phyloP scores from a whole-genome alignment of 2,797 vertebrate species.

The Xiphorhynchus erythropygius region DNA sequence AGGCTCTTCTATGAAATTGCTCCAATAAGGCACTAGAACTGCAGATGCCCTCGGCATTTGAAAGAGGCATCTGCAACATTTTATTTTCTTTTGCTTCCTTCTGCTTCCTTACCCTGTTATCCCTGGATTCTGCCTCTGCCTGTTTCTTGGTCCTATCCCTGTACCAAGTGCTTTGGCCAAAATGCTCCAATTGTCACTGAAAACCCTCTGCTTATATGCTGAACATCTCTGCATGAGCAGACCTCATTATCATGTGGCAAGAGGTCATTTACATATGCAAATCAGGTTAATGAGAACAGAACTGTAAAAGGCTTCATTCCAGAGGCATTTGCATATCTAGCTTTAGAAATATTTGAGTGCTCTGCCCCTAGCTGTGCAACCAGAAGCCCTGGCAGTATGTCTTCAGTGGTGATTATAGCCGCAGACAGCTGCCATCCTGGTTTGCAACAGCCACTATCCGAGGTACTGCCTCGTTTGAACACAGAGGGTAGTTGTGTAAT shows the following conservation, averaged over 20 bases:
- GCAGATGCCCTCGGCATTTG: background rate
- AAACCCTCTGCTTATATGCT: slow-evolving; percentile 47
- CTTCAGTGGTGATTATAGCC: slow-evolving; percentile 50
- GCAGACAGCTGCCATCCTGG: slow-evolving; percentile 57
- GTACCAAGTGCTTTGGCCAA: slow-evolving; percentile 25
- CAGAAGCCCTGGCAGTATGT: slow-evolving; percentile 61
- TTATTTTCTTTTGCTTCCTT: slow-evolving; percentile 24
- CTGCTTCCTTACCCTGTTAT: background rate
- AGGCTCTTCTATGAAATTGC: background rate
- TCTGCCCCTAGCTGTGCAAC: slow-evolving; percentile 63
- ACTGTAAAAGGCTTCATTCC: slow-evolving; percentile 66
- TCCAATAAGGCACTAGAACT: background rate
- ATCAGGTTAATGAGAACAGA: slow-evolving; percentile 71
- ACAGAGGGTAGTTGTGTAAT: slow-evolving; percentile 50
- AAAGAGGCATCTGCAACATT: background rate
- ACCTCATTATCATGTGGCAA: slow-evolving; percentile 68
- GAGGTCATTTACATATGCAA: slow-evolving; percentile 72
- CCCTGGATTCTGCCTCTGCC: background rate
- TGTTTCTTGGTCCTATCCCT: background rate
- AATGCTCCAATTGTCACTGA: background rate
- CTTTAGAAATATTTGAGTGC: slow-evolving; percentile 67
- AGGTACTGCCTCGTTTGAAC: slow-evolving; percentile 8
- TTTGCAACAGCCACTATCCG: slow-evolving; percentile 52
- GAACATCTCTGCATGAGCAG: slow-evolving; percentile 63
- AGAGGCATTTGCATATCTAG: slow-evolving; percentile 67